Evolutionary conservation across 1,140 invertebrate species (phyloP), one percentile per base, ranked within the genome.

Genomic region (Triops longicaudatus): DNA sequence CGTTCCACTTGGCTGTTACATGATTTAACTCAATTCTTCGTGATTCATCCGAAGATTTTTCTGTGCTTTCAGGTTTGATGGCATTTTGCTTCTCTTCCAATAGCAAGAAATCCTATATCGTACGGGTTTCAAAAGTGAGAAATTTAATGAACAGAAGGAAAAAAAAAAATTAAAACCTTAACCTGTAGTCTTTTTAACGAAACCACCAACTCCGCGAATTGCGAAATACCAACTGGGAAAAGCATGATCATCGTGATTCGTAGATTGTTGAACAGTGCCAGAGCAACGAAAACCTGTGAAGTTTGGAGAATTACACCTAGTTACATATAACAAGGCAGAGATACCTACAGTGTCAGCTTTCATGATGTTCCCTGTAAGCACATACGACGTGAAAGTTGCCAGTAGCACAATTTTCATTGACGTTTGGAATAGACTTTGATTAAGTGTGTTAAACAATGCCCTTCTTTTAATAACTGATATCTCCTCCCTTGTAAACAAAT

Each of bases 1-100:
- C 14, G 9, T 72, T 81, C 85, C 84, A 86, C 74, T 81, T 82
- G 14, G 82, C 84, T 41, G 81, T 81, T 1, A 84, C 73, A 76
- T 83, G 82, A 26, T 82, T 79, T 17, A 85, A 80, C 72, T 79
- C 78, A 11, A 85, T 74, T 63, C 22, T 63, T 22, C 22, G 14
- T 4, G n/a, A 63, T 63, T 63, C 50, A 6, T 6, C 17, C 10
- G 50, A 63, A 63, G n/a, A 22, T 17, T 22, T 63, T 63, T 63
- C 7, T 22, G 0, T 17, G 14, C 22, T 63, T 63, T 63, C 50
- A 63, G 22, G 17, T 17, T 63, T 22, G 22, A 2, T 63, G 17
- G 6, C 17, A 22, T 7, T 37, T 37, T 17, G 50, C 7, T 63
- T 63, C 50, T 63, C 50, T 14, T 63, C 50, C 50, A 63, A 22